phyloP scores from a whole-genome alignment of 2,888 invertebrate genomes.

The Brachypterus glaber region DNA sequence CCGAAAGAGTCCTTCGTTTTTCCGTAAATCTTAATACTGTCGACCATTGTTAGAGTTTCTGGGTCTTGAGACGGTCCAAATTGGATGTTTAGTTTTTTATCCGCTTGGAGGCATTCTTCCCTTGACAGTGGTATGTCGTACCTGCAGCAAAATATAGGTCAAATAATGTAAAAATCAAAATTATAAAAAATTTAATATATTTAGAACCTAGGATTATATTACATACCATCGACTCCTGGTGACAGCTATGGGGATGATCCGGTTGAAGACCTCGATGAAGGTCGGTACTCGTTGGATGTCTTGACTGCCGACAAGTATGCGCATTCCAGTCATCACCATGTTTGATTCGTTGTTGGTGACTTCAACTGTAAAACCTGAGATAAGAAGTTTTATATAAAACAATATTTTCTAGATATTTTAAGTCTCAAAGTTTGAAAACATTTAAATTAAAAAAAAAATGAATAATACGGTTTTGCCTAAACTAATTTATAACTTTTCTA shows the following conservation, averaged over 20 bases:
- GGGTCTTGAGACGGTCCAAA: slow-evolving; percentile 82
- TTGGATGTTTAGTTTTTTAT: slow-evolving; percentile 76
- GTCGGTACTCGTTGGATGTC: slow-evolving; percentile 69
- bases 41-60: slow-evolving; percentile 83
- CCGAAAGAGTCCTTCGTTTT: slow-evolving; percentile 93
- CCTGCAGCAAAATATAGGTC: too few species aligned
- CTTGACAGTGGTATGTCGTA: slow-evolving; percentile 90
- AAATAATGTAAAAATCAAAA: slow-evolving; percentile 12
- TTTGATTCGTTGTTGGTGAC: slow-evolving; percentile 78
- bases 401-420: too few species aligned
- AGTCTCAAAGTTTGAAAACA: too few species aligned
- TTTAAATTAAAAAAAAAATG: too few species aligned
- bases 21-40: slow-evolving; percentile 84
- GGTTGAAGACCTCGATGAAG: slow-evolving; percentile 50
- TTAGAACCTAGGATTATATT: too few species aligned
- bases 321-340: slow-evolving; percentile 67
- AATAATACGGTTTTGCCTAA: too few species aligned
- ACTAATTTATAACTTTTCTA: too few species aligned
- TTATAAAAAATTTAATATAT: slow-evolving; percentile 14
- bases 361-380: slow-evolving; percentile 84
- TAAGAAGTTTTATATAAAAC: too few species aligned
- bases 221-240: slow-evolving; percentile 82
- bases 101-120: slow-evolving; percentile 86
- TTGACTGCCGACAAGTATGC: slow-evolving; percentile 79
- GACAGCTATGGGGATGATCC: slow-evolving; percentile 28